Base-by-base conservation (phyloP, 2,888 invertebrate genomes). In the Leucania comma region DNA sequence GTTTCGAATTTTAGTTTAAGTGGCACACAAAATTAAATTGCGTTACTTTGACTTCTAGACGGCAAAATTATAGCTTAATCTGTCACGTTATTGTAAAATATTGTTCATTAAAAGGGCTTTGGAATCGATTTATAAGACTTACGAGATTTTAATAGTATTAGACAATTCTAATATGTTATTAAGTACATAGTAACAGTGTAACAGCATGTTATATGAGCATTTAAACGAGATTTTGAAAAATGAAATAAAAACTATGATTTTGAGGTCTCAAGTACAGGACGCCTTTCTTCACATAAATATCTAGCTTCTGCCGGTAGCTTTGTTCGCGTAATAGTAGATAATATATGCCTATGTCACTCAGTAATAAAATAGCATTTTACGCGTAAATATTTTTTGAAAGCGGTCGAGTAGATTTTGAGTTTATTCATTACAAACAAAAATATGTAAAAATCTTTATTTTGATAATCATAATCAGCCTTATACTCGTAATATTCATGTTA, bases 71-170 rank as follows among this genome's bases (percentile, higher is more conserved):
- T 72, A 38, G 8, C 35, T 53, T 54, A 63, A 72, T 72, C n/a
- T 50, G 75, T 58, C 58, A 72, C 48, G 51, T 72, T 62, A 78
- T 48, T 61, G 38, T 72, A 48, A 72, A 58, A 62, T 78, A 58
- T 62, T 29, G 51, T 14, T 78, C 42, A 60, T 51, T 61, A 57
- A 24, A 60, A 58, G 42, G 12, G 24, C 51, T 74, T 61, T 38
- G 12, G 48, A 29, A 58, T 35, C 22, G 35, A 51, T 58, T 32
- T 35, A n/a, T 29, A 54, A 10, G 29, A 67, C 38, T 75, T 67
- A 66, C 4, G 29, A 56, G 0, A n/a, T 75, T 46, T 26, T 12
- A 26, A 12, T 22, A 1, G 35, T 42, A 3, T 29, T 38, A 17
- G n/a, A 46, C 6, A 0, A 56, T n/a, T 32, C n/a, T n/a, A 12